Evolutionary conservation across 2,797 vertebrate genomes (phyloP), one percentile per base, ranked within the genome.

Genomic region (Chanos chanos): DNA sequence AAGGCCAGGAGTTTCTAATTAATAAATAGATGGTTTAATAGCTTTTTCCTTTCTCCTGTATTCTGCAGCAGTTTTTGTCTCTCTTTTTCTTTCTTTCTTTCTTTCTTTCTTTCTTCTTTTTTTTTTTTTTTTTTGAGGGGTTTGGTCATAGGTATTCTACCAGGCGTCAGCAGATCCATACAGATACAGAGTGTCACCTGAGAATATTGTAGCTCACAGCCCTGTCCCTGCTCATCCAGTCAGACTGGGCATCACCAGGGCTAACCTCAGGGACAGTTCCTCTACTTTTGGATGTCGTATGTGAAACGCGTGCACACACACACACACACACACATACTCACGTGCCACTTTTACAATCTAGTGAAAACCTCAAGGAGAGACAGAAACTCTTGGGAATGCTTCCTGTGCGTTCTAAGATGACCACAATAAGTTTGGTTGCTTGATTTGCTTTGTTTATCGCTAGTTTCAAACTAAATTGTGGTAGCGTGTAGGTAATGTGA

Each of bases 141-240:
- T 68, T 47, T 53, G 15, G 48, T 16, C 55, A 49, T 63, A 45
- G 43, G 52, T 49, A 57, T 50, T 75, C 70, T 19, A 34, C 66
- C 61, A 59, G 68, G 53, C 79, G 61, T 85, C 83, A 83, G 43
- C 63, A 52, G 76, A 60, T 47, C 56, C 52, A 50, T 61, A 56
- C 71, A 82, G 78, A 88, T 84, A 81, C 64, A 78, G 71, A 43
- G 61, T 86, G 85, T 87, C 85, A 86, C 83, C 85, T 79, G 74
- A 75, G 77, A 75, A 77, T 80, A 77, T 74, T 74, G 71, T 56
- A 44, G 70, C 79, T 80, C 76, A 74, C 74, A 70, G 85, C 54
- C 15, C 53, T 57, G 58, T 73, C 64, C 68, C 77, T 53, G 64
- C 78, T 89, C 85, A 89, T 85, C 77, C 76, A 78, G 88, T 85